Base-by-base conservation (phyloP, 2,888 invertebrate species). In the Chymomyza procnemis region DNA sequence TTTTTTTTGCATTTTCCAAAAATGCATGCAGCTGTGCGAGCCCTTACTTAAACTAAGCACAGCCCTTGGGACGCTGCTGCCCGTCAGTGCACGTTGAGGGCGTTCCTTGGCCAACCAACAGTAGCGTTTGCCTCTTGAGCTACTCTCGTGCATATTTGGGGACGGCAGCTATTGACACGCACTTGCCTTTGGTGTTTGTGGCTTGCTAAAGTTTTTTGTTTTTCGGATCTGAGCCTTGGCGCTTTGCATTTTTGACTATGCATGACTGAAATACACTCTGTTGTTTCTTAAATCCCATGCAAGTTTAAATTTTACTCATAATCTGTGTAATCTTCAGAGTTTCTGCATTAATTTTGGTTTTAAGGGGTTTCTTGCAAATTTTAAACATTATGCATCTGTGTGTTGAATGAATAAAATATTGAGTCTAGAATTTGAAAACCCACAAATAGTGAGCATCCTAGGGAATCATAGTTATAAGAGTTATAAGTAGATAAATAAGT, bases 161-260 rank as follows among this genome's bases (percentile, higher is more conserved):
- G 30, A 26, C 56, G 56, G 21, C 14, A n/a, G 21, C 54, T n/a
- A 56, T 72, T 70, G 81, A 76, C 81, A 81, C 81, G 81, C 81
- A 81, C 78, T 85, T 80, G 61, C 48, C 26, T 21, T 26, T 6
- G 67, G 64, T 75, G 72, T 66, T 67, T 84, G 57, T 41, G 18
- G 26, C 18, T 12, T 16, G 34, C 12, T 57, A 26, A 34, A 26
- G 22, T 78, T 76, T 78, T 76, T 66, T 74, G 74, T 61, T 67
- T 63, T 70, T 61, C 52, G 57, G 21, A 14, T 50, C 21, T 18
- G 30, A 4, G 21, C 34, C 19, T 52, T 21, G 50, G 9, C 16
- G 34, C 22, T 66, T 61, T 61, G 48, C 14, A 8, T 48, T 57
- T 56, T 86, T 77, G 86, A 76, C 86, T 85, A 76, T 77, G 77